Percentiles rank a stretch among this genome's conserved stretches.
These are phyloP conservation scores for Allygus modestus DNA, from an alignment of 2,888 invertebrate species.

Conservation along the genomic window DNA sequence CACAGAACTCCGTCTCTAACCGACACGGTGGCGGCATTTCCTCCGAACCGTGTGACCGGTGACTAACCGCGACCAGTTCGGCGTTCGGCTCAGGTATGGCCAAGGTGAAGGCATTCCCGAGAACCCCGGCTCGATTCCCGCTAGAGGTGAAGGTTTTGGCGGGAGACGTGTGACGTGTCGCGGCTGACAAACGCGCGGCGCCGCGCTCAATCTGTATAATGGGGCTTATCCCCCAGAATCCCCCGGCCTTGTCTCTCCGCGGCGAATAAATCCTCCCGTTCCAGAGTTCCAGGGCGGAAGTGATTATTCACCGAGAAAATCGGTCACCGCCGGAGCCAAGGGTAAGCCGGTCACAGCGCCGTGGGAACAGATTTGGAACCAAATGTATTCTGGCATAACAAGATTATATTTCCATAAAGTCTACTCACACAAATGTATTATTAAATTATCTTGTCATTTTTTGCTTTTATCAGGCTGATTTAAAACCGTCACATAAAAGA, in stretches of 20 bases:
- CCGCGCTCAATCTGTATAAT: background rate
- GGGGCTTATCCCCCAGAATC: conserved; percentile 12
- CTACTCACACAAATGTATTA: too few species aligned
- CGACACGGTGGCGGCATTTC: conserved; percentile 18
- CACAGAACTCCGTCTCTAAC: background rate
- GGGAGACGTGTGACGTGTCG: background rate
- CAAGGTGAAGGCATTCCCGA: conserved; percentile 18
- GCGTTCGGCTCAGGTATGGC: background rate
- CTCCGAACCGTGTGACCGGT: conserved; percentile 25
- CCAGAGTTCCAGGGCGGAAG: background rate
- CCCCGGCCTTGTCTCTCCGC: conserved; percentile 2
- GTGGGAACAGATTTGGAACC: too few species aligned
- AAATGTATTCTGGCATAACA: too few species aligned
- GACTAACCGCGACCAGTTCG: background rate
- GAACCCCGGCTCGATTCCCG: conserved; percentile 8
- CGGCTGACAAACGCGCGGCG: background rate
- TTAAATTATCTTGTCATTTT: too few species aligned
- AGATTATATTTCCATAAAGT: too few species aligned
- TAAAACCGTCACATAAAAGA: too few species aligned
- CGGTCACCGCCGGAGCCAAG: background rate
- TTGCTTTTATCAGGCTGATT: too few species aligned
- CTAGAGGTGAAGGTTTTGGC: background rate
- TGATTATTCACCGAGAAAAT: background rate
- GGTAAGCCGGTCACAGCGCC: background rate
- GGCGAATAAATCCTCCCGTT: background rate